phyloP scores from a whole-genome alignment of 2,888 invertebrate genomes.

The Drosophila ustulata region DNA sequence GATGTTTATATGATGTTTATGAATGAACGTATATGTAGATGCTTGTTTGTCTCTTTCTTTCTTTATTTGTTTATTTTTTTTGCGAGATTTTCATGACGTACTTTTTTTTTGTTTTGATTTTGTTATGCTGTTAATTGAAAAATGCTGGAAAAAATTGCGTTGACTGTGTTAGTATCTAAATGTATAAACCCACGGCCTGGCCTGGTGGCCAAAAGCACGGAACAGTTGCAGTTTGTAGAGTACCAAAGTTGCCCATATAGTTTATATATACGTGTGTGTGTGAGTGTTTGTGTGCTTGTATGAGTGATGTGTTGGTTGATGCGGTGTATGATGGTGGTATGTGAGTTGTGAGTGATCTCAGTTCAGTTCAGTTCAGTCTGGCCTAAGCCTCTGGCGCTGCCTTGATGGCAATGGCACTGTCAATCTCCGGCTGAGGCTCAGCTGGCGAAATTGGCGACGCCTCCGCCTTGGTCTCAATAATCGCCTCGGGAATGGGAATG shows the following conservation, averaged over 20 bases:
- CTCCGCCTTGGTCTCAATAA: slow-evolving; percentile 37
- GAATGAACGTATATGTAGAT: slow-evolving; percentile 66
- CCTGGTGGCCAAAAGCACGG: slow-evolving; percentile 53
- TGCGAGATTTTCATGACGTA: slow-evolving; percentile 31
- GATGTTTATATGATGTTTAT: slow-evolving; percentile 50
- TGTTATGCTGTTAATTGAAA: slow-evolving; percentile 67
- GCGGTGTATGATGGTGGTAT: slow-evolving; percentile 30
- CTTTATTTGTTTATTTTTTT: slow-evolving; percentile 26
- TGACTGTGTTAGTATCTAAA: slow-evolving; percentile 66
- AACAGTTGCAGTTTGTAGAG: slow-evolving; percentile 58
- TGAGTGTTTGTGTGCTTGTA: slow-evolving; percentile 30
- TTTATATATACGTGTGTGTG: slow-evolving; percentile 34
- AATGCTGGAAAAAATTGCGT: slow-evolving; percentile 34
- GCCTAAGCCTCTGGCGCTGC: slow-evolving; percentile 46
- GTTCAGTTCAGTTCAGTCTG: not conserved
- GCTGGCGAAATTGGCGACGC: slow-evolving; percentile 27
- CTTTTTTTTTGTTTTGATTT: slow-evolving; percentile 24
- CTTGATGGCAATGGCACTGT: slow-evolving; percentile 37
- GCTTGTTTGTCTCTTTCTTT: slow-evolving; percentile 37
- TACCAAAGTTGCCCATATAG: slow-evolving; percentile 76
- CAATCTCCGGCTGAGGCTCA: slow-evolving; percentile 49
- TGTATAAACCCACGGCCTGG: slow-evolving; percentile 62
- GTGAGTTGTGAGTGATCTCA: slow-evolving; percentile 27
- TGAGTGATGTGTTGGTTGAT: slow-evolving; percentile 33
- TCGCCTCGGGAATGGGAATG: slow-evolving; percentile 22